A percentile compares a stretch with the other conserved stretches of the same genome.
These are phyloP conservation scores for Tinamus major DNA, from an alignment of 2,797 vertebrate genomes.

Conservation along the genomic window DNA sequence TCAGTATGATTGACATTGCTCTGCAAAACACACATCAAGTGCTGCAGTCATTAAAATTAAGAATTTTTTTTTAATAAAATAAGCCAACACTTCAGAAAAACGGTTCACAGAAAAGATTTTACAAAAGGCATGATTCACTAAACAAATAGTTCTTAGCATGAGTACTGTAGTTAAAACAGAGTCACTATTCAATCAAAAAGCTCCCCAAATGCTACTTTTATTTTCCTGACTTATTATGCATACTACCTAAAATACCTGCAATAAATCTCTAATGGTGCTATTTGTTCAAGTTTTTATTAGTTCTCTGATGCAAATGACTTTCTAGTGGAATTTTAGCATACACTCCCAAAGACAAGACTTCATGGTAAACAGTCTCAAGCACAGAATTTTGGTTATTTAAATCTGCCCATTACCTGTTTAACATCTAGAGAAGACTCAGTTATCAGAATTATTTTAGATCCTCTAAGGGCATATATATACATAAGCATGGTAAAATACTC, in stretches of 20 bases:
- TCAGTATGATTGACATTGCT: neutral
- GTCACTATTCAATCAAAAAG: neutral
- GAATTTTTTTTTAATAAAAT: neutral
- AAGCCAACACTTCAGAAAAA: neutral
- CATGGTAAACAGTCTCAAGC: neutral
- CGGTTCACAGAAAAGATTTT: neutral
- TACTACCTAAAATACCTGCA: neutral
- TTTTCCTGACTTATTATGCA: neutral
- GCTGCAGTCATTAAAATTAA: neutral
- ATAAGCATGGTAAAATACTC: neutral
- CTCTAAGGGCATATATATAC: accelerated
- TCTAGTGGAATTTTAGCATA: neutral
- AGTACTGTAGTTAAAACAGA: neutral
- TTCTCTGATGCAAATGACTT: neutral
- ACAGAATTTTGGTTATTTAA: neutral
- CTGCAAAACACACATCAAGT: neutral
- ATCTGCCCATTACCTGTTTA: neutral
- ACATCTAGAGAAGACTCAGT: neutral
- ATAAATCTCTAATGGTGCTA: neutral
- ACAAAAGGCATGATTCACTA: neutral
- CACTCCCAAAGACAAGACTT: neutral
- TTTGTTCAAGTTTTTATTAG: neutral
- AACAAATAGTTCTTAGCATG: neutral
- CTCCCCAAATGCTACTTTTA: neutral
- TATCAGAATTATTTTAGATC: neutral